Conservation (phyloP, 2,113 vertebrate species). For the Tachuris rubrigastra region DNA sequence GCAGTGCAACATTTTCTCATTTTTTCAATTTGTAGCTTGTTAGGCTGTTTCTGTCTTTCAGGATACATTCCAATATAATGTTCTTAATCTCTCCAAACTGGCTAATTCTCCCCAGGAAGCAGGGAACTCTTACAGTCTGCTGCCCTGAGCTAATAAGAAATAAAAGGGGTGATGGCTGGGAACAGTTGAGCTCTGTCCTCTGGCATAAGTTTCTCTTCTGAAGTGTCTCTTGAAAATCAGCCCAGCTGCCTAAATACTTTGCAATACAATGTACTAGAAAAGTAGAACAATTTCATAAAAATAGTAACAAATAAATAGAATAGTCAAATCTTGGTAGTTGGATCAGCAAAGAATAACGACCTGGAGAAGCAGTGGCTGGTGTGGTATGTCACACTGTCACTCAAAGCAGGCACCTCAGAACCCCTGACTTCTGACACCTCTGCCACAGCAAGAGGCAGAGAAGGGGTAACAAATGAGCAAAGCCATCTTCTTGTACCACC, state of each 20-base stretch:
- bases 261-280: fast-evolving
- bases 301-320: neutral
- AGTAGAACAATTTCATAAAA: neutral
- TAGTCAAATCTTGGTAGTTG: neutral
- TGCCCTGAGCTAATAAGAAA: neutral
- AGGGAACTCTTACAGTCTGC: neutral
- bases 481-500: neutral
- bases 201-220: neutral
- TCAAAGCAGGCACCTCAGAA: neutral
- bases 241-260: neutral
- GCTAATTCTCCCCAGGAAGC: neutral
- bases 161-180: neutral
- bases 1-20: neutral
- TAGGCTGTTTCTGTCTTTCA: neutral
- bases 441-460: neutral
- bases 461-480: neutral
- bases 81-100: neutral
- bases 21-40: neutral
- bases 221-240: neutral
- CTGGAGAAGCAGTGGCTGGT: neutral
- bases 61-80: neutral
- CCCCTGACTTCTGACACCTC: neutral
- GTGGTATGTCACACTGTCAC: neutral
- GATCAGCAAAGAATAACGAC: neutral
- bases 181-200: neutral